phyloP scores from a whole-genome alignment of 2,888 invertebrate genomes.

The Euzophera pinguis region DNA sequence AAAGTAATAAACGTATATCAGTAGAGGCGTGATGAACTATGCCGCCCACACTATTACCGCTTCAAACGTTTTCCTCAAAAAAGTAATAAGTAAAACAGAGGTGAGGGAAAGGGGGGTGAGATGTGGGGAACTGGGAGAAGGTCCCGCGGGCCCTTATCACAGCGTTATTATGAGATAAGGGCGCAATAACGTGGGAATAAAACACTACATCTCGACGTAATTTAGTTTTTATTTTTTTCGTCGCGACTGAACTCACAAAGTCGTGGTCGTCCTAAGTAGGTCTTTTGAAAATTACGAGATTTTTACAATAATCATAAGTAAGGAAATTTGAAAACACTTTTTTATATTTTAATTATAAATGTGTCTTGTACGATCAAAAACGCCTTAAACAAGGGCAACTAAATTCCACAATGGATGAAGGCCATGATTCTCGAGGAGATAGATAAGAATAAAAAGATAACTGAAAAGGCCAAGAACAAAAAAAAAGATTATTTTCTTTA shows the following conservation, averaged over 20 bases:
- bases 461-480: too few species aligned
- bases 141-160: constrained; percentile 12
- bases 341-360: too few species aligned
- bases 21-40: constrained; percentile 10
- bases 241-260: constrained; percentile 12
- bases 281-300: too few species aligned
- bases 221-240: constrained; percentile 2
- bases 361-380: too few species aligned
- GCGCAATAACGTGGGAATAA: constrained; percentile 13
- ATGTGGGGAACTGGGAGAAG: neutral
- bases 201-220: constrained; percentile 11
- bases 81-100: constrained; percentile 15
- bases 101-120: neutral
- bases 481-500: too few species aligned
- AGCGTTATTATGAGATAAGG: constrained; percentile 15
- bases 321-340: too few species aligned
- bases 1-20: constrained; percentile 8
- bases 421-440: too few species aligned
- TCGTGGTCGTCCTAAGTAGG: neutral
- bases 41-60: constrained; percentile 6
- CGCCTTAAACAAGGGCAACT: too few species aligned
- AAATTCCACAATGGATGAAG: too few species aligned
- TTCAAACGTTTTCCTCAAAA: constrained; percentile 14
- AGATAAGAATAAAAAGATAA: too few species aligned
- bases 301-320: too few species aligned